These are phyloP conservation scores for Colaptes auratus DNA, from an alignment of 2,113 vertebrate species.

Conservation along the genomic window DNA sequence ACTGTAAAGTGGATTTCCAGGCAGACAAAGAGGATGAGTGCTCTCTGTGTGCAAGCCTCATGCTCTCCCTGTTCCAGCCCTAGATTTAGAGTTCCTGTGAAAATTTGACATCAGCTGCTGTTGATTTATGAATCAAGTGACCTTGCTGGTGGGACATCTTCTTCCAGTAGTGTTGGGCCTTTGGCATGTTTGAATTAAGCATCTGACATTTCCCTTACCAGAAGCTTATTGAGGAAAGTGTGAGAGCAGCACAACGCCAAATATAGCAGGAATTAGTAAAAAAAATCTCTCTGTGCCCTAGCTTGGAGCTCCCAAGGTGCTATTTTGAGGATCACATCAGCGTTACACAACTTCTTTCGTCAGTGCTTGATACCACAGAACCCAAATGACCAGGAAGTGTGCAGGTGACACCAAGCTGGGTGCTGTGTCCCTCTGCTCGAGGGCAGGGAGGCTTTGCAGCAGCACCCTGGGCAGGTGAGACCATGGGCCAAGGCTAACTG, in stretches of 20 bases:
- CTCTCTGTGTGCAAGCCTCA: not conserved
- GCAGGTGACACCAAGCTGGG: no score
- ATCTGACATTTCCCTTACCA: slow-evolving; percentile 12
- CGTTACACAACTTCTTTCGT: not conserved
- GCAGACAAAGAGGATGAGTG: not conserved
- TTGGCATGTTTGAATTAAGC: not conserved
- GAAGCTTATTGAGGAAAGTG: not conserved
- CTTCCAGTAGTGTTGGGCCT: not conserved
- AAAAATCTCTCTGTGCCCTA: slow-evolving; percentile 5
- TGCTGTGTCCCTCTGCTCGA: no score
- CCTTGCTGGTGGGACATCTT: slow-evolving; percentile 28
- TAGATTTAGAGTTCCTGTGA: not conserved
- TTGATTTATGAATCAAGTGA: slow-evolving; percentile 23
- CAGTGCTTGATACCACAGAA: not conserved
- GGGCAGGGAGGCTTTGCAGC: no score
- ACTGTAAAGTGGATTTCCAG: not conserved
- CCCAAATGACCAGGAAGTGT: not conserved
- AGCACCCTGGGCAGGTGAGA: no score
- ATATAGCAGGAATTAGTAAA: slow-evolving; percentile 28
- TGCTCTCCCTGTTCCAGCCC: not conserved
- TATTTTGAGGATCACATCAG: slow-evolving; percentile 15
- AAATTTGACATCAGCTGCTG: not conserved
- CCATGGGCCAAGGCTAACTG: no score
- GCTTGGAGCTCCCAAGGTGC: not conserved
- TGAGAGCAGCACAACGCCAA: not conserved